Evolutionary conservation across 2,113 vertebrate species (phyloP), one percentile per base, ranked within the genome.

Genomic region (Percina caprodes): DNA sequence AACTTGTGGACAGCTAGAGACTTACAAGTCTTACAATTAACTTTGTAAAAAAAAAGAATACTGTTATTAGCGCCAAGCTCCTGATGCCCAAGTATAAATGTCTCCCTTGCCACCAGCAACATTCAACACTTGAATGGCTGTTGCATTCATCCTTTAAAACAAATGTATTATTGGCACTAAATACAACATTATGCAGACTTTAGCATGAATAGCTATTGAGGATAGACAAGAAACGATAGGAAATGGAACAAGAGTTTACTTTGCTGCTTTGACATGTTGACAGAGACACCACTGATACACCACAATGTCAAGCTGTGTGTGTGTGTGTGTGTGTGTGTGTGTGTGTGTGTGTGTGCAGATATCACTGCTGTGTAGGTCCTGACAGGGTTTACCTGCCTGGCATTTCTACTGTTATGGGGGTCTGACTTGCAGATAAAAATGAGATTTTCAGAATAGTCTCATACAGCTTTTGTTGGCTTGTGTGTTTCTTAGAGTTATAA

Each of bases 341-440:
- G 39, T 42, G 39, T 42, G 39, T 42, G 39, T 42, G 39, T 42
- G 39, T 11, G 8, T 8, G 30, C 0, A 76, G 77, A 66, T 55
- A 33, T 68, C 30, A 45, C 18, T 13, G 45, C 23, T 69, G 54
- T 39, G 9, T 23, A 14, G 24, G 45, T 74, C n/a, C 51, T 62
- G 69, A 79, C 73, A 33, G 45, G 61, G 45, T 75, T 61, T 78
- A 80, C 80, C 69, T 54, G 71, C 56, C 49, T 70, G 74, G 65
- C 74, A 56, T 80, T 59, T 78, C 48, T 59, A 5, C 65, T 66
- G 46, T 42, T 49, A 61, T 14, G 1, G 16, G 49, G 49, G 11
- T 61, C 61, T 62, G 68, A 61, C 77, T 51, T 72, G 48, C 30
- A 75, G 66, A 80, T 58, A 56, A 77, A 82, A 70, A 51, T 15